Conservation (phyloP, 2,888 invertebrate species). For the Xanthorhoe designata region DNA sequence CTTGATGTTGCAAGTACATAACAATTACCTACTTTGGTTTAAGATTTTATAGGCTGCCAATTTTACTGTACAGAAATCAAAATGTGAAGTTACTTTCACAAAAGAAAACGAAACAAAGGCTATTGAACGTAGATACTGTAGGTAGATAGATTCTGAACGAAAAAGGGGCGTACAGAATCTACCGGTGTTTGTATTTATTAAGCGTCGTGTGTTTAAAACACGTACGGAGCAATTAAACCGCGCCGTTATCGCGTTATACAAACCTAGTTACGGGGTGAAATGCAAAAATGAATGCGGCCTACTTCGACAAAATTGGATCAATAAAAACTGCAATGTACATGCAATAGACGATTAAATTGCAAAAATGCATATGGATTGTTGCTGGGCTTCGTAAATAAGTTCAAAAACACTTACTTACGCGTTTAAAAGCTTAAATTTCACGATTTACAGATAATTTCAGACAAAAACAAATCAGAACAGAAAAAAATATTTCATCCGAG, state of each 20-base stretch:
- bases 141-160: background rate
- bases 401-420: conserved; percentile 10
- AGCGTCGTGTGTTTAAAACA: background rate
- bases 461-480: conserved; percentile 31
- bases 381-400: background rate
- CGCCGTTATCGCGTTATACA: background rate
- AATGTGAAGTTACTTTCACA: conserved; percentile 1
- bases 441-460: conserved; percentile 16
- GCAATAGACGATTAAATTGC: background rate
- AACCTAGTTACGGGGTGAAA: conserved; percentile 25
- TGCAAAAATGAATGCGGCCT: conserved; percentile 26
- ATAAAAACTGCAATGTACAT: conserved; percentile 32
- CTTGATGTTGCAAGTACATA: no score
- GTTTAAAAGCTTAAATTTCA: background rate
- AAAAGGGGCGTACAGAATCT: conserved; percentile 30
- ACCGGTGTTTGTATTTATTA: conserved; percentile 6
- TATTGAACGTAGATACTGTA: background rate
- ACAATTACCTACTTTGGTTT: no score
- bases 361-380: background rate
- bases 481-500: background rate
- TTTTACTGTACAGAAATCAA: no score
- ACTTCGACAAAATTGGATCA: conserved; percentile 35
- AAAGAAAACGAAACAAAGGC: background rate
- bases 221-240: background rate
- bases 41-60: no score